A percentile compares a stretch with the other conserved stretches of the same genome.
These are phyloP conservation scores for Lepus americanus DNA, from an alignment of 2,113 vertebrate genomes.

Conservation along the genomic window DNA sequence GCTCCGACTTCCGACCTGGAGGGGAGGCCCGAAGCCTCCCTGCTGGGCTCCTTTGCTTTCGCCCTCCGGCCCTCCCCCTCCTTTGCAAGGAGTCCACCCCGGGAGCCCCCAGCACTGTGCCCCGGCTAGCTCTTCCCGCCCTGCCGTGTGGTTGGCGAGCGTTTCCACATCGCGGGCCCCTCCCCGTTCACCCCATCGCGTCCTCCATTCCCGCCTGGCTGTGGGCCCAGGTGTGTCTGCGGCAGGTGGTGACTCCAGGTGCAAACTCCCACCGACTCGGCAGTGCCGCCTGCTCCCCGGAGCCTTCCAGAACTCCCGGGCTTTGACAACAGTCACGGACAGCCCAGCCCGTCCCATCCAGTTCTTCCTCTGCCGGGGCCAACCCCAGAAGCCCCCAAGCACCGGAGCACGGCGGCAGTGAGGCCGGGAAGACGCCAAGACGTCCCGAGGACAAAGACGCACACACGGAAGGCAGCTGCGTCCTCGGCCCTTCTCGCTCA, in stretches of 20 bases:
- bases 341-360: conserved; percentile 58
- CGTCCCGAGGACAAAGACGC: background rate
- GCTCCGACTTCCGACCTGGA: no score
- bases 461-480: background rate
- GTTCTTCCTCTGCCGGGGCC: conserved; percentile 26
- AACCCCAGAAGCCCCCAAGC: background rate
- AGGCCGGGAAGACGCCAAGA: background rate
- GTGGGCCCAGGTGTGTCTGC: background rate
- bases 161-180: background rate
- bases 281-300: conserved; percentile 72
- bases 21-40: no score
- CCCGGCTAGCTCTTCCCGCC: background rate
- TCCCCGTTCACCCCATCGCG: rapidly evolving
- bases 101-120: no score
- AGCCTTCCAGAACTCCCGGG: background rate
- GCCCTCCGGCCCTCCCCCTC: no score
- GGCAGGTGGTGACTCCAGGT: background rate
- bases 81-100: no score
- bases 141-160: background rate
- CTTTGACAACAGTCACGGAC: background rate
- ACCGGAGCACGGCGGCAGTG: background rate
- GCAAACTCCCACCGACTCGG: conserved; percentile 61
- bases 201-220: rapidly evolving
- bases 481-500: background rate
- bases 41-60: no score